phyloP scores from a whole-genome alignment of 1,140 invertebrate genomes.

The Thalassaphorura encarpata region DNA sequence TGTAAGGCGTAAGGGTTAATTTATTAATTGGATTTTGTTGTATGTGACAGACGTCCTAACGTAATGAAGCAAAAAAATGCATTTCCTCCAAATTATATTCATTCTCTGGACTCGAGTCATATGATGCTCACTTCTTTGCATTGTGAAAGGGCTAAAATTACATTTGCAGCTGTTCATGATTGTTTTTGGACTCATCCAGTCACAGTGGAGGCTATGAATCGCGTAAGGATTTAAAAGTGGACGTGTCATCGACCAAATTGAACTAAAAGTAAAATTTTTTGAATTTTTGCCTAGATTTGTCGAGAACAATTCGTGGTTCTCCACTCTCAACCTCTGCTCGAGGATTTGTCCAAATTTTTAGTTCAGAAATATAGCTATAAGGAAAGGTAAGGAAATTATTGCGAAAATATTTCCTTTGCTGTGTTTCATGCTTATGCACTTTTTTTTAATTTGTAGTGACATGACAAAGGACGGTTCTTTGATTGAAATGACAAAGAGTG shows the following conservation, averaged over 20 bases:
- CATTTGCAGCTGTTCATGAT: slow-evolving; percentile 96
- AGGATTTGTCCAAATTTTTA: slow-evolving; percentile 72
- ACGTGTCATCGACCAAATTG: neutral
- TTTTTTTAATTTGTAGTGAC: slow-evolving; percentile 40
- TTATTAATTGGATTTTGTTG: too few species aligned
- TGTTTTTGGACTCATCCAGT: slow-evolving; percentile 97
- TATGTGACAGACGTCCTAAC: slow-evolving; percentile 67
- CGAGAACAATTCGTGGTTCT: slow-evolving; percentile 91
- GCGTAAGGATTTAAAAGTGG: slow-evolving; percentile 45
- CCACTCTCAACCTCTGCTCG: slow-evolving; percentile 83
- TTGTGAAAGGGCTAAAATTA: slow-evolving; percentile 67
- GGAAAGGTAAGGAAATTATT: slow-evolving; percentile 42
- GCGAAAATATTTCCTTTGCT: neutral
- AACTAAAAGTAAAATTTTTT: slow-evolving; percentile 6
- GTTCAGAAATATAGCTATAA: slow-evolving; percentile 52
- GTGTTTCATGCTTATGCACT: slow-evolving; percentile 11
- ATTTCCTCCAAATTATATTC: slow-evolving; percentile 98
- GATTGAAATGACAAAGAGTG: slow-evolving; percentile 46
- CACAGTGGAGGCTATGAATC: slow-evolving; percentile 80
- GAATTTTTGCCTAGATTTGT: slow-evolving; percentile 54
- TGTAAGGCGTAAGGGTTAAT: too few species aligned
- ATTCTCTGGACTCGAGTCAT: slow-evolving; percentile 94
- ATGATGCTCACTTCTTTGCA: slow-evolving; percentile 97
- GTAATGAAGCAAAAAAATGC: slow-evolving; percentile 91
- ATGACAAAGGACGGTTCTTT: slow-evolving; percentile 43